Base-by-base conservation (phyloP, 2,113 vertebrate genomes). In the Oreamnos americanus region DNA sequence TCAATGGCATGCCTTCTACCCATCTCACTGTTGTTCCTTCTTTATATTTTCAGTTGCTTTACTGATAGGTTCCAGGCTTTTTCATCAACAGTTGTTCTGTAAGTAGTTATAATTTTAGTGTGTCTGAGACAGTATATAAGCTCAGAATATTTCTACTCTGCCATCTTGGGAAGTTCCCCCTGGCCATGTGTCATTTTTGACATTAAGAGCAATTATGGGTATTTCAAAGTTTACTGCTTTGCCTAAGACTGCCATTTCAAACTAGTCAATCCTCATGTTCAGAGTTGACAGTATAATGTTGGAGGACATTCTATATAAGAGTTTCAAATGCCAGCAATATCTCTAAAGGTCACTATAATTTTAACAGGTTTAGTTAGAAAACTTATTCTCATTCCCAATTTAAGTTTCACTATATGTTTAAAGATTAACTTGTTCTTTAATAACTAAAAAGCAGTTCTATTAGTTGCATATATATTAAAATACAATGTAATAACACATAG, bases 291-390 rank as follows among this genome's bases (percentile, higher is more conserved):
- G 76, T 94, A 92, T 64, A 98, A 96, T 58, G 86, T 86, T 96
- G 57, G 45, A 91, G 95, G 87, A 64, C 67, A 94, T 97, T 94
- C 97, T 49, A 67, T 97, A 47, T 76, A 94, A 94, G 84, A 98
- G 74, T 92, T 97, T 67, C 64, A 98, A 98, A 98, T 98, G 94
- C 96, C 98, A 98, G 57, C 49, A 97, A 88, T 91, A 97, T 92
- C 58, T 96, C 62, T 97, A 98, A 98, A 98, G 96, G 93, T 97
- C 96, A 95, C 28, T 94, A 78, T 76, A 97, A 92, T 76, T 97
- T 96, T 87, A 98, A 95, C n/a, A 94, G 62, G 39, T 94, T 87
- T 81, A 96, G 81, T 97, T 71, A 97, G 67, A 96, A 98, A 97
- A 94, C 7, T 67, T 85, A 91, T 64, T 96, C 45, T 95, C 67